These are phyloP conservation scores for Knipowitschia caucasica DNA, from an alignment of 2,797 vertebrate species.

Conservation along the genomic window DNA sequence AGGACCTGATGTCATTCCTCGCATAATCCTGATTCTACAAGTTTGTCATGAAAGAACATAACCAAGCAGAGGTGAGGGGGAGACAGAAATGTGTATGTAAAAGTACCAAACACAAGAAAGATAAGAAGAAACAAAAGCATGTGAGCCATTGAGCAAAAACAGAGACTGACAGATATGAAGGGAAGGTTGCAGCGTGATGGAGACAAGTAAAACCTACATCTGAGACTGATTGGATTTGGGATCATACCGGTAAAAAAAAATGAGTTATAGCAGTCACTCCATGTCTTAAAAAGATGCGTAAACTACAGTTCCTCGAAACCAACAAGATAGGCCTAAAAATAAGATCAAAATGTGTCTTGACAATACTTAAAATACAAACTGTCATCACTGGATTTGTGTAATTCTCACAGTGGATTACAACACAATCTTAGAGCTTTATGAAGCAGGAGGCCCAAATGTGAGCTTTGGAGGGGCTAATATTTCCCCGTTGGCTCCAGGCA, in stretches of 20 bases:
- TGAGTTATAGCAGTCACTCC: too few species aligned
- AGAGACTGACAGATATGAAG: not conserved
- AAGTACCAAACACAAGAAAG: slow-evolving; percentile 18
- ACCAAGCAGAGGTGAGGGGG: slow-evolving; percentile 5
- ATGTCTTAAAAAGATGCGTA: too few species aligned
- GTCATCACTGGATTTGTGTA: slow-evolving; percentile 1
- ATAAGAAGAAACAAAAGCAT: slow-evolving; percentile 13
- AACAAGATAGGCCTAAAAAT: not conserved
- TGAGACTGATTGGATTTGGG: not conserved
- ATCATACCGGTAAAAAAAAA: not conserved
- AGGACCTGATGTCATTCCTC: slow-evolving; percentile 50
- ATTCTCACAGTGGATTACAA: not conserved
- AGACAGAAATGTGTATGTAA: slow-evolving; percentile 22
- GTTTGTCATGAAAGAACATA: slow-evolving; percentile 42
- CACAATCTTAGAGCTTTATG: not conserved
- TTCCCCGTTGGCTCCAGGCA: slow-evolving; percentile 40
- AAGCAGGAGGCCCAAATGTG: not conserved
- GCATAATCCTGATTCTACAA: slow-evolving; percentile 31
- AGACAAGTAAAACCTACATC: not conserved
- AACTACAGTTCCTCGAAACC: too few species aligned
- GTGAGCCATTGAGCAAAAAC: slow-evolving; percentile 14
- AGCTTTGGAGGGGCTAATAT: slow-evolving; percentile 35
- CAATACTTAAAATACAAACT: not conserved
- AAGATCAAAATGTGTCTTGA: not conserved
- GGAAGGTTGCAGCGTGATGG: not conserved